These are phyloP conservation scores for Pyrgus malvae DNA, from an alignment of 2,888 invertebrate species.

Conservation along the genomic window DNA sequence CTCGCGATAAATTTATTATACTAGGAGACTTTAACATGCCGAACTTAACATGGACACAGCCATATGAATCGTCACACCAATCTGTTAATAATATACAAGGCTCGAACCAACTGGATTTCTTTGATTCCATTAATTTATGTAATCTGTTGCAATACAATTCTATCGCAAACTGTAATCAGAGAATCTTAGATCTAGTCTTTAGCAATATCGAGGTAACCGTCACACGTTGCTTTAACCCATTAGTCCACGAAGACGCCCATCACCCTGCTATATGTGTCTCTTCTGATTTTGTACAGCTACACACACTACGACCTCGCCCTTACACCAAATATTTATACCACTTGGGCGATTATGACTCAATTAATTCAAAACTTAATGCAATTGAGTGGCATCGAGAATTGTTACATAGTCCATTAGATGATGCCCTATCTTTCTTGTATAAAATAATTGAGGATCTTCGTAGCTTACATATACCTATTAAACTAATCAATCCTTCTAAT, in stretches of 20 bases:
- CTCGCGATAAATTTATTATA: constrained; percentile 12
- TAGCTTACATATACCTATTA: too few species aligned
- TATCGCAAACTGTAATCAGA: background rate
- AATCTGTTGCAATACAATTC: constrained; percentile 5
- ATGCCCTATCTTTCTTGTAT: too few species aligned
- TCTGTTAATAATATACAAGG: background rate
- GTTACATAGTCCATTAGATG: too few species aligned
- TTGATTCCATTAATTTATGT: constrained; percentile 8
- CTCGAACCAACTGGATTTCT: background rate
- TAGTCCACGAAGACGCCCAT: constrained; percentile 1
- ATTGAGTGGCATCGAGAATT: too few species aligned
- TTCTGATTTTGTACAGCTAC: too few species aligned
- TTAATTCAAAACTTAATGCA: too few species aligned
- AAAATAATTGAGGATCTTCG: too few species aligned
- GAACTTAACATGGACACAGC: background rate
- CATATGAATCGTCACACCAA: too few species aligned
- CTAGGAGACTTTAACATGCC: constrained; percentile 12
- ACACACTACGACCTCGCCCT: too few species aligned
- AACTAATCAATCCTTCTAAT: too few species aligned
- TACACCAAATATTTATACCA: too few species aligned
- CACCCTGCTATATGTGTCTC: constrained; percentile 9
- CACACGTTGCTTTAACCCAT: background rate
- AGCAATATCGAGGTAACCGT: background rate
- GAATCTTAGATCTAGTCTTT: constrained; percentile 12
- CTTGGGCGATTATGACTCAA: too few species aligned